Conservation (phyloP, 2,888 invertebrate genomes). For the Bedellia somnulentella region DNA sequence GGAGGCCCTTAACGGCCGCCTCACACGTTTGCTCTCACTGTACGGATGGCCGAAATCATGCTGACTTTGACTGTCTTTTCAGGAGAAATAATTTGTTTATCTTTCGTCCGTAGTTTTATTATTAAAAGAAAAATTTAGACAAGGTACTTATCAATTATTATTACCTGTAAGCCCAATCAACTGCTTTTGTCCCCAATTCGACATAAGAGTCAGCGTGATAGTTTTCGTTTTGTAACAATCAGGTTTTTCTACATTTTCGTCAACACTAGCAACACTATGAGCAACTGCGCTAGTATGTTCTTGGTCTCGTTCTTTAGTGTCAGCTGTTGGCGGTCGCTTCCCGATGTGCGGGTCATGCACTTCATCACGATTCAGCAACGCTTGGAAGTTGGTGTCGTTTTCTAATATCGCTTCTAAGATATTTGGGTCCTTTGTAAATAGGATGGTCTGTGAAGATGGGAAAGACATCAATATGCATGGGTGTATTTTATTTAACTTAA, state of each 20-base stretch:
- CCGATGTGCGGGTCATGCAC: conserved; percentile 18
- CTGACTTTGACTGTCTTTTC: no score
- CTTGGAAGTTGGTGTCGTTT: conserved; percentile 42
- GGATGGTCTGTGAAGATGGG: conserved; percentile 83
- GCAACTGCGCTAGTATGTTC: no score
- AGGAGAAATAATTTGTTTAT: no score
- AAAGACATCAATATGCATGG: no score
- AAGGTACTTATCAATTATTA: conserved; percentile 3
- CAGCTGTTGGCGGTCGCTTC: conserved; percentile 65
- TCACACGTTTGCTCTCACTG: no score
- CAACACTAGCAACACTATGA: no score
- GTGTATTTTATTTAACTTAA: no score
- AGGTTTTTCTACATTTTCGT: conserved; percentile 20
- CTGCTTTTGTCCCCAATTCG: conserved; percentile 66
- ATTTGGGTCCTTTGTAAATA: conserved; percentile 76
- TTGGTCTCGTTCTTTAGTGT: conserved; percentile 31
- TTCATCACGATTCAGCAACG: conserved; percentile 19
- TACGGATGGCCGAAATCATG: no score
- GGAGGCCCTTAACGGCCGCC: no score
- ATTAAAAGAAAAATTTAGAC: no score
- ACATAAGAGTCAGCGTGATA: conserved; percentile 59
- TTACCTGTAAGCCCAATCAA: conserved; percentile 65
- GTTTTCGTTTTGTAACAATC: conserved; percentile 32
- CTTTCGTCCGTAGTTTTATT: no score
- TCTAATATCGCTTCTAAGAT: conserved; percentile 62